Evolutionary conservation across 2,113 vertebrate genomes (phyloP), one percentile per base, ranked within the genome.

Genomic region (Ariopsis seemanni): DNA sequence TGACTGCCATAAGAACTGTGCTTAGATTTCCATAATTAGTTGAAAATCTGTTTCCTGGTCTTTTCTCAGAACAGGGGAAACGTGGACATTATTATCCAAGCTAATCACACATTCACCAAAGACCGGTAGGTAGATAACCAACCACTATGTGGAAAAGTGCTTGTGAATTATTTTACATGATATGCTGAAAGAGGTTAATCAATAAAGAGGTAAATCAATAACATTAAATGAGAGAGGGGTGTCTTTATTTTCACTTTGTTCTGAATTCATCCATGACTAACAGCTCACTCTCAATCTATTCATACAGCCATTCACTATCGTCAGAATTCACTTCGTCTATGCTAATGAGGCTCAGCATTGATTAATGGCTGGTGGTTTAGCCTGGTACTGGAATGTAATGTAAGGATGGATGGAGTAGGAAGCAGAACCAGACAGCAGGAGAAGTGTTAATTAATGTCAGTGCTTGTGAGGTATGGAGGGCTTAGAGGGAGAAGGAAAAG

Each of bases 391-490:
- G 18, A 63, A 82, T 27, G 60, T 27, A 34, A 62, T 30, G 52
- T 30, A 78, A 7, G 12, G 18, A n/a, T 60, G 69, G 82, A 25
- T 52, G 69, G 71, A 67, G 42, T 2, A 18, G 63, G 10, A 90
- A 91, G 92, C 58, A 91, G 84, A 92, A 87, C 5, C 4, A 62
- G 14, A 82, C 52, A 53, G 77, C 25, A 55, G 20, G 57, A 82
- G 10, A 48, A 50, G 57, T 30, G 55, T 15, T 63, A 82, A 71
- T 62, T 72, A 42, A 27, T 63, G 65, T 53, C 42, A 57, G 1
- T 62, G 17, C 42, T 52, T 27, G 85, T 67, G n/a, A 22, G 18
- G 7, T 86, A 34, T 17, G 7, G 48, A 62, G 1, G 60, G 22
- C 55, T 78, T 52, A 5, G 11, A 42, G 52, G 82, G 4, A 84